Base-by-base conservation (phyloP, 2,888 invertebrate species). In the Tetheella fluctuosa region DNA sequence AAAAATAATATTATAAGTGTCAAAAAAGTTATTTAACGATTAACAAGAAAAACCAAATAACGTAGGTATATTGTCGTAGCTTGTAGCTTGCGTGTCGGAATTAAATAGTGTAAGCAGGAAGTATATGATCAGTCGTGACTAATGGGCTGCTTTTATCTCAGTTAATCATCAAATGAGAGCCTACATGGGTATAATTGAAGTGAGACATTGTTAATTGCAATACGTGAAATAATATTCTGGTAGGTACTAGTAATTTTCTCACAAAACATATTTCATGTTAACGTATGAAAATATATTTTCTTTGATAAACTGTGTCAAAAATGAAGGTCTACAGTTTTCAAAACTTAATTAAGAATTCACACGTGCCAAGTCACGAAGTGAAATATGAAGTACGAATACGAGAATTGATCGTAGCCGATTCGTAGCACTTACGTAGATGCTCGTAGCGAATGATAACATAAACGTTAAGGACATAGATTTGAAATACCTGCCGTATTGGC, bases 341-440 rank as follows among this genome's bases (percentile, higher is more conserved):
- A 20, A 37, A 12, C 34, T 1, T 48, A 55, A 55, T 55, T 34
- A 55, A 13, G 25, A 55, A 34, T 34, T 34, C 20, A 52, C 30
- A 52, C 58, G 28, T 52, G 58, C 52, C 52, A 52, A 52, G 52
- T 52, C 57, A 25, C n/a, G 25, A 52, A 39, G 55, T 30, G 55
- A 34, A 34, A 13, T 30, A 28, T 30, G 55, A 30, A 28, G n/a
- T 52, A 62, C 54, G 13, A 55, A 57, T 56, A 37, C 20, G 55
- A 34, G 55, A 55, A 34, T 55, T 55, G 34, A 20, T 73, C 72
- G 77, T 79, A 83, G 77, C 73, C 61, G 65, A 67, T 74, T 78
- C 81, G 85, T 84, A 86, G 85, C 80, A 70, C 62, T 71, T 76
- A 79, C 84, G 84, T 85, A 85, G 83, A 65, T 70, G 69, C 68